Conservation (phyloP, 2,888 invertebrate species). For the Cremastobaeus sp. region DNA sequence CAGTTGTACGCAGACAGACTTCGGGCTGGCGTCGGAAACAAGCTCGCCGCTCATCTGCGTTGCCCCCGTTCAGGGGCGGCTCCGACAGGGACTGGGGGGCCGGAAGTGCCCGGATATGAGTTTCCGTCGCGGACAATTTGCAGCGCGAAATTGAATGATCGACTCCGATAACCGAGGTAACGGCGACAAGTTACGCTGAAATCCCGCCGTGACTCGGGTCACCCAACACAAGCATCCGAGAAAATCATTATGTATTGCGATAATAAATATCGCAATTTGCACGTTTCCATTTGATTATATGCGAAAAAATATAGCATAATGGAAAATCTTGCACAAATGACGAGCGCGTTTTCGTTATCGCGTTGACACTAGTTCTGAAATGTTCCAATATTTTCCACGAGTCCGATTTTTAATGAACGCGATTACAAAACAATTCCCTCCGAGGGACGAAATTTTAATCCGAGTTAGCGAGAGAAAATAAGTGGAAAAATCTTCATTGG, state of each 20-base stretch:
- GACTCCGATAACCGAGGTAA: constrained; percentile 75
- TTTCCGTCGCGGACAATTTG: constrained; percentile 92
- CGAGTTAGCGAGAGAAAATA: too few relatives aligned
- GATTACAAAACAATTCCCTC: too few relatives aligned
- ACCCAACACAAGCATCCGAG: constrained; percentile 34
- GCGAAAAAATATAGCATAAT: neutral
- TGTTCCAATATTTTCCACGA: too few relatives aligned
- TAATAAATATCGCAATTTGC: constrained; percentile 55
- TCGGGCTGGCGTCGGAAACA: constrained; percentile 69
- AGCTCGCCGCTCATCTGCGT: constrained; percentile 74
- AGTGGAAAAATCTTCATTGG: too few relatives aligned
- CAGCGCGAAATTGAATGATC: constrained; percentile 83
- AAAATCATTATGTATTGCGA: constrained; percentile 56
- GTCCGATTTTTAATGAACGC: too few relatives aligned
- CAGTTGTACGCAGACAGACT: constrained; percentile 43
- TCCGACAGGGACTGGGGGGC: constrained; percentile 66
- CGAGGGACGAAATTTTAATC: too few relatives aligned
- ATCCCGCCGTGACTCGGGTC: constrained; percentile 57
- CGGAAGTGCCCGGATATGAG: constrained; percentile 87
- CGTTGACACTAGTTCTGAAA: too few relatives aligned
- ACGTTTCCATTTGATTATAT: constrained; percentile 28
- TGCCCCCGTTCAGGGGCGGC: constrained; percentile 64
- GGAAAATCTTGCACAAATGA: too few relatives aligned
- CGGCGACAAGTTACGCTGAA: constrained; percentile 54
- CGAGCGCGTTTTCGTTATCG: too few relatives aligned